These are phyloP conservation scores for Diphyllodes magnificus DNA, from an alignment of 2,113 vertebrate genomes.

Conservation along the genomic window DNA sequence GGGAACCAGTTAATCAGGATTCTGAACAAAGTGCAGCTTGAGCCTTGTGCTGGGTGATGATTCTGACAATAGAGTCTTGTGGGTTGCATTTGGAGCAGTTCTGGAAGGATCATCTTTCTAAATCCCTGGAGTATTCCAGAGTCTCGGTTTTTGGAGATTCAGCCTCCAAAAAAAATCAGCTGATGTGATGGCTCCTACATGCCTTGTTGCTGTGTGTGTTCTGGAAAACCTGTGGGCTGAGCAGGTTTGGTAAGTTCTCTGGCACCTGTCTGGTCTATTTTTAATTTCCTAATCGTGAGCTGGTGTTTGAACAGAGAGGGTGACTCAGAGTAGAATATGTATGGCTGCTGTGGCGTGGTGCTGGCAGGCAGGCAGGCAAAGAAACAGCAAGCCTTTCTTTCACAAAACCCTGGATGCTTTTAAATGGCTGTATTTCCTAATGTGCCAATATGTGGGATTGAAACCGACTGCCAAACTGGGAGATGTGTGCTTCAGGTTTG, in stretches of 20 bases:
- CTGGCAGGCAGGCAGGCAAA: not conserved
- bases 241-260: slow-evolving; percentile 47
- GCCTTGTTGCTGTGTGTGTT: not conserved
- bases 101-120: not conserved
- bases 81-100: not conserved
- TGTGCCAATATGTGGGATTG: not conserved
- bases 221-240: not conserved
- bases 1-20: slow-evolving; percentile 39
- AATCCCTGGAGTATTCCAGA: not conserved
- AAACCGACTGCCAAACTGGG: not conserved
- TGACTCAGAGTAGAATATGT: slow-evolving; percentile 30
- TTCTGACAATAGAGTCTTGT: not conserved
- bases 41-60: not conserved
- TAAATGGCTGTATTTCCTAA: not conserved
- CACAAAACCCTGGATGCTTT: not conserved
- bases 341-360: not conserved
- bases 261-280: slow-evolving; percentile 40
- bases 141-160: not conserved
- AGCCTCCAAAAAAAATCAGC: not conserved
- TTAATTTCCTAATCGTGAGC: slow-evolving; percentile 40
- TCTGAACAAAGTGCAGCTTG: not conserved
- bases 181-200: not conserved
- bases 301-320: not conserved
- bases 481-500: not conserved
- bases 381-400: not conserved